Conservation (phyloP, 2,888 invertebrate genomes). For the Synanthedon andrenaeformis region DNA sequence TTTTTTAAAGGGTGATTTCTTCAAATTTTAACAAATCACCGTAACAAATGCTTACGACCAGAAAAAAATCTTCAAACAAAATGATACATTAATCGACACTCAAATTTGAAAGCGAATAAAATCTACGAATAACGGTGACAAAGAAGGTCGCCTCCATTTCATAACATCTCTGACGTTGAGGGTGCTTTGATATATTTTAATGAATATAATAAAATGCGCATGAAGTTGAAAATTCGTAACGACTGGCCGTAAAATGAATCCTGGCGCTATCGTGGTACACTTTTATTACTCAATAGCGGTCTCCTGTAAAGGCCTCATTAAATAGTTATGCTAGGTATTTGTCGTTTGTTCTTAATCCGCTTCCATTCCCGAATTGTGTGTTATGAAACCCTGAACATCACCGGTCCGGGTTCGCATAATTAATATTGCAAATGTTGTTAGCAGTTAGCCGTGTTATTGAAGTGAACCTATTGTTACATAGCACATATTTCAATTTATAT, state of each 20-base stretch:
- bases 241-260: slow-evolving; percentile 6
- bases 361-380: slow-evolving; percentile 40
- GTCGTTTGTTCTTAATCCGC: slow-evolving; percentile 32
- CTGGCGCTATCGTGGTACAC: slow-evolving; percentile 14
- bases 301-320: slow-evolving; percentile 32
- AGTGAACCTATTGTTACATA: neutral
- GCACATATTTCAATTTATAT: neutral
- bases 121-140: neutral
- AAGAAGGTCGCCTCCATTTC: slow-evolving; percentile 1
- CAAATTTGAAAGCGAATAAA: neutral
- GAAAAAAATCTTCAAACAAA: no score
- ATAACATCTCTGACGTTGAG: slow-evolving; percentile 3
- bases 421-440: slow-evolving; percentile 67
- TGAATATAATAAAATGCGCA: slow-evolving; percentile 2
- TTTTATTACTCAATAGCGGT: slow-evolving; percentile 20
- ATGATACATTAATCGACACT: neutral
- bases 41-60: no score
- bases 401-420: slow-evolving; percentile 42
- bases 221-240: slow-evolving; percentile 1
- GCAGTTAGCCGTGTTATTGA: slow-evolving; percentile 27
- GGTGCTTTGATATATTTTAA: slow-evolving; percentile 5
- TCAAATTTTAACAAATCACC: no score
- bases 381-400: slow-evolving; percentile 46
- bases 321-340: slow-evolving; percentile 44
- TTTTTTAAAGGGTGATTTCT: no score